phyloP scores from a whole-genome alignment of 2,113 vertebrate species.

The Oenanthe melanoleuca region DNA sequence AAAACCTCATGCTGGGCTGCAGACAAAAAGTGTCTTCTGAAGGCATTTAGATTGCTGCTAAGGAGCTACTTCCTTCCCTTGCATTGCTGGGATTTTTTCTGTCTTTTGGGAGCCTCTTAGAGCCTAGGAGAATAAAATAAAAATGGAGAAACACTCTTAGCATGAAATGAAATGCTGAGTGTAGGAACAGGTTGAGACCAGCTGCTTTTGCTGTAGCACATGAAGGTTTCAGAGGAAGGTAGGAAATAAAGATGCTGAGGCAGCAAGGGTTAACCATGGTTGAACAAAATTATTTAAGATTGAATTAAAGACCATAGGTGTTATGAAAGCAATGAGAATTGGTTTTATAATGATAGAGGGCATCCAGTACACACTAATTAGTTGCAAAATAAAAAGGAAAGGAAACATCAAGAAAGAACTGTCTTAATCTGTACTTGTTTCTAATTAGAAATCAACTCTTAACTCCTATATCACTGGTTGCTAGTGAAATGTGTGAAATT shows the following conservation, averaged over 20 bases:
- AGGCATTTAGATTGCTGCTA: constrained; percentile 1
- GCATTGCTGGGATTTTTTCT: constrained; percentile 19
- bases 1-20: neutral
- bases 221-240: neutral
- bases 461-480: neutral
- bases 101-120: neutral
- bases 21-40: neutral
- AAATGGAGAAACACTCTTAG: neutral
- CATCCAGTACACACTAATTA: neutral
- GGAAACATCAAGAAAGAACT: neutral
- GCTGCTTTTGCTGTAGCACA: neutral
- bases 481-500: neutral
- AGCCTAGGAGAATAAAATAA: constrained; percentile 9
- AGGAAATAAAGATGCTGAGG: neutral
- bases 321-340: neutral
- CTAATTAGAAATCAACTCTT: neutral
- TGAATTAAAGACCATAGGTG: neutral
- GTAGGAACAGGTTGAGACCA: neutral
- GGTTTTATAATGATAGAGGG: neutral
- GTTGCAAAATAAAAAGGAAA: neutral
- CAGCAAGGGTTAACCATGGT: neutral
- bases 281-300: neutral
- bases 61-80: constrained; percentile 5
- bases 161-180: neutral
- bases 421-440: neutral